Evolutionary conservation across 2,888 invertebrate species (phyloP), one percentile per base, ranked within the genome.

Genomic region (Lysandra bellargus): DNA sequence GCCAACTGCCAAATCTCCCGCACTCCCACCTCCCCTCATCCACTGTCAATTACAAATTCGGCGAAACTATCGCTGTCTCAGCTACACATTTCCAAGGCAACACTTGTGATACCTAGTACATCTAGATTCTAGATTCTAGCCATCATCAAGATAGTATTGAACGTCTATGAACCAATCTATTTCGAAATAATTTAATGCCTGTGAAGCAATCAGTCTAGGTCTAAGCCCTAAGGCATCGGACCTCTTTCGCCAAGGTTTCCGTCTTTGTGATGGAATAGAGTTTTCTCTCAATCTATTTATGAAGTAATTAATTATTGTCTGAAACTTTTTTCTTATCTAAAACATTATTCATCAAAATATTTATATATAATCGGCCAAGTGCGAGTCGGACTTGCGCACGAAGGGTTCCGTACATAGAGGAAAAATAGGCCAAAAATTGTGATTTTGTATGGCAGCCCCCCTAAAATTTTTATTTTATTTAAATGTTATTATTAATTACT

Each of bases 1-100:
- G 94, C 93, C 94, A 94, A 91, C 94, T 87, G 90, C 94, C 94
- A 91, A 93, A 94, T 93, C 92, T 93, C 91, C 91, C 90, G 91
- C 90, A 89, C 87, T 88, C 90, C 87, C 81, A 83, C 83, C 88
- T 88, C 83, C 83, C 81, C 81, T 80, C 83, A 80, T 86, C 79
- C 79, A 86, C 69, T 69, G 86, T 87, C 91, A 90, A 91, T 91
- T 92, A 87, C 85, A 87, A 86, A 88, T 90, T 87, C 87, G 87
- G 83, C 89, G 88, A 89, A 89, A 87, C 88, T 87, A 87, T 88
- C 86, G 85, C 84, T 83, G 61, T 82, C 86, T 84, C 84, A 82
- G 83, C 84, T 88, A 87, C 85, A 79, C 53, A 30, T 53, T 33
- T 33, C 30, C 30, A 69, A 69, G 12, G 69, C 33, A 69, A 69